phyloP scores from a whole-genome alignment of 2,797 vertebrate genomes.

The Protosalanx chinensis region DNA sequence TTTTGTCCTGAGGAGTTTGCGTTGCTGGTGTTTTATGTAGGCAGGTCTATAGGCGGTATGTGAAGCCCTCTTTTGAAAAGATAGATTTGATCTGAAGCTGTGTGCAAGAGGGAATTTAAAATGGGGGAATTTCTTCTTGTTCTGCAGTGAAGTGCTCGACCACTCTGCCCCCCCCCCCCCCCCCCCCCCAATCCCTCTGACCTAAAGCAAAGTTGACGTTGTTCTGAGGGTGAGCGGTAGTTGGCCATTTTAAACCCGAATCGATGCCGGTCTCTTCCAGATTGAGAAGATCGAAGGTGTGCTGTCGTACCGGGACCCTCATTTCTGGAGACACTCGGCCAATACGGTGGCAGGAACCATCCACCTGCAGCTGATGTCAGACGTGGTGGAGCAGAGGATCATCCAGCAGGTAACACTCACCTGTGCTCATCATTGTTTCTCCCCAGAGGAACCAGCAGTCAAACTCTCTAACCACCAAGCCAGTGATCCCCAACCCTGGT shows the following conservation, averaged over 20 bases:
- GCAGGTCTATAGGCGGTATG: no score
- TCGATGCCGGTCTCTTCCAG: conserved; percentile 61
- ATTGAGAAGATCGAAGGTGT: conserved; percentile 95
- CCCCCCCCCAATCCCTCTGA: no score
- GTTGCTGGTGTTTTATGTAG: background rate
- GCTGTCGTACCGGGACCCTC: conserved; percentile 92
- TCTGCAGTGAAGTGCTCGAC: no score
- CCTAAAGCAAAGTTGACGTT: background rate
- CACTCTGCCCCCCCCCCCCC: no score
- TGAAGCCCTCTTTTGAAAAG: no score
- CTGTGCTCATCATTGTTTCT: background rate
- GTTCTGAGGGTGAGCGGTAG: background rate
- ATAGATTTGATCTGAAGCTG: no score
- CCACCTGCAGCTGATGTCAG: conserved; percentile 91
- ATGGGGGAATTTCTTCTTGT: no score
- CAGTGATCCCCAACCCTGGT: no score
- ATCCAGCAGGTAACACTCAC: conserved; percentile 83
- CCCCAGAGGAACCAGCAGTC: background rate
- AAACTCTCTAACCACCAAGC: background rate
- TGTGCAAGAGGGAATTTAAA: no score
- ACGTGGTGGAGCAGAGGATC: conserved; percentile 91
- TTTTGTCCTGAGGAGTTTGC: no score
- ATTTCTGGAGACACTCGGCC: conserved; percentile 97
- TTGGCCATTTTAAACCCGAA: no score
- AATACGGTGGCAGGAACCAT: conserved; percentile 88